Percentiles rank a stretch among this genome's conserved stretches.
phyloP scores from a whole-genome alignment of 2,113 vertebrate species.

The Hippotragus niger region DNA sequence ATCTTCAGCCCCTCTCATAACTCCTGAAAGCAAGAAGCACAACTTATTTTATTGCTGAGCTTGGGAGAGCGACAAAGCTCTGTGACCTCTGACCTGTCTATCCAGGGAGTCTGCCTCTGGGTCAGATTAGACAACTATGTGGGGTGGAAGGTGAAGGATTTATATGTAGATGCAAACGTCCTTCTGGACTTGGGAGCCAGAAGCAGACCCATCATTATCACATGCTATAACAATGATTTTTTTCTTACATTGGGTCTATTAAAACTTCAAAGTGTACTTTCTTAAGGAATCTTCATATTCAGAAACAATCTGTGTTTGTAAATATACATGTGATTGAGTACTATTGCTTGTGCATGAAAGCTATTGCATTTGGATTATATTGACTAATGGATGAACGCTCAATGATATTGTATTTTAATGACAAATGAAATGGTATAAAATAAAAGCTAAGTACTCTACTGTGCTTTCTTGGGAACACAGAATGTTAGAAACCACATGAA shows the following conservation, averaged over 20 bases:
- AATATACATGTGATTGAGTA: not conserved
- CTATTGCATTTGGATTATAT: not conserved
- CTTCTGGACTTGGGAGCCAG: not conserved
- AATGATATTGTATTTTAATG: not conserved
- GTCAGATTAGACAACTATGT: too few relatives aligned
- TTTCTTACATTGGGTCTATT: not conserved
- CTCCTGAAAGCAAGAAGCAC: not conserved
- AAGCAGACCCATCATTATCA: not conserved
- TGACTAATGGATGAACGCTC: not conserved
- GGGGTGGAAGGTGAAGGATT: not conserved
- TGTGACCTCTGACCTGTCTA: not conserved
- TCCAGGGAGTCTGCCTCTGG: not conserved
- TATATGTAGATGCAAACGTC: too few relatives aligned
- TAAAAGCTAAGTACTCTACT: constrained; percentile 18
- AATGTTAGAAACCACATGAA: constrained; percentile 48
- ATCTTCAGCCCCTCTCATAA: not conserved
- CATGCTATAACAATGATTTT: not conserved
- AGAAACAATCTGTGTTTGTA: not conserved
- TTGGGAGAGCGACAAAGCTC: not conserved
- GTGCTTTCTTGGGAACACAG: not conserved
- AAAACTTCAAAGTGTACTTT: not conserved
- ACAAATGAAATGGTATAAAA: constrained; percentile 54
- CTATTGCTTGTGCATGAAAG: not conserved
- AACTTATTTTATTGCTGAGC: not conserved
- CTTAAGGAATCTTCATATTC: not conserved